Conservation (phyloP, 2,797 vertebrate genomes). For the Phataginus tricuspis region DNA sequence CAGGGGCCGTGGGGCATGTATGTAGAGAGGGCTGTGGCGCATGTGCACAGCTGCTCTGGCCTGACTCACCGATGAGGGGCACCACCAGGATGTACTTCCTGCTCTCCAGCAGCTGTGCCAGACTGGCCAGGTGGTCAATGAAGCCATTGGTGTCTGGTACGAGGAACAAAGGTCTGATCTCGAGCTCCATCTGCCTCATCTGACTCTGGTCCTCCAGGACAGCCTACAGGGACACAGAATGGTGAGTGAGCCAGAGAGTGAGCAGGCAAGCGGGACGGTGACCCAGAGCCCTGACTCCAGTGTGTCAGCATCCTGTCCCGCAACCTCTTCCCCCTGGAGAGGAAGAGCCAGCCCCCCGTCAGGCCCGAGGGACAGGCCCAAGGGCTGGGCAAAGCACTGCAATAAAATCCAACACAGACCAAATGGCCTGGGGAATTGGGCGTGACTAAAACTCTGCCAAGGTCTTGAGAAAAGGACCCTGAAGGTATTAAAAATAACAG, state of each 20-base stretch:
- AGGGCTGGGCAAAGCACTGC: not conserved
- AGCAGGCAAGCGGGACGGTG: not conserved
- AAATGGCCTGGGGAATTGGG: not conserved
- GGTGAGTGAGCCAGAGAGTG: slow-evolving; percentile 61
- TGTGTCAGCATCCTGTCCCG: slow-evolving; percentile 66
- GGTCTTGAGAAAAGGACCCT: not conserved
- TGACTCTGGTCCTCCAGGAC: slow-evolving; percentile 94
- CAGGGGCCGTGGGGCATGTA: slow-evolving; percentile 4
- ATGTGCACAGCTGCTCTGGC: not conserved
- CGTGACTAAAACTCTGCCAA: not conserved
- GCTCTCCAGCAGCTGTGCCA: slow-evolving; percentile 91
- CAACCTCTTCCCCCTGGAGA: not conserved
- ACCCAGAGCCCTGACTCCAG: slow-evolving; percentile 19
- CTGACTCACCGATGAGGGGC: slow-evolving; percentile 95
- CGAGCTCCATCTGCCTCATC: slow-evolving; percentile 94
- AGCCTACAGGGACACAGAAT: slow-evolving; percentile 87
- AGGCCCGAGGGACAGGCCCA: not conserved
- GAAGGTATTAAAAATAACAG: not conserved
- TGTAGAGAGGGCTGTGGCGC: slow-evolving; percentile 9
- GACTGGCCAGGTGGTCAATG: slow-evolving; percentile 95
- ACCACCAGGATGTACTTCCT: slow-evolving; percentile 96
- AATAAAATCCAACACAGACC: not conserved
- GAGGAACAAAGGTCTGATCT: slow-evolving; percentile 96
- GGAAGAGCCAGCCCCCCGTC: not conserved
- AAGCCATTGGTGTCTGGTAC: slow-evolving; percentile 98